phyloP scores from a whole-genome alignment of 1,140 invertebrate species.

The Nasonia vitripennis region DNA sequence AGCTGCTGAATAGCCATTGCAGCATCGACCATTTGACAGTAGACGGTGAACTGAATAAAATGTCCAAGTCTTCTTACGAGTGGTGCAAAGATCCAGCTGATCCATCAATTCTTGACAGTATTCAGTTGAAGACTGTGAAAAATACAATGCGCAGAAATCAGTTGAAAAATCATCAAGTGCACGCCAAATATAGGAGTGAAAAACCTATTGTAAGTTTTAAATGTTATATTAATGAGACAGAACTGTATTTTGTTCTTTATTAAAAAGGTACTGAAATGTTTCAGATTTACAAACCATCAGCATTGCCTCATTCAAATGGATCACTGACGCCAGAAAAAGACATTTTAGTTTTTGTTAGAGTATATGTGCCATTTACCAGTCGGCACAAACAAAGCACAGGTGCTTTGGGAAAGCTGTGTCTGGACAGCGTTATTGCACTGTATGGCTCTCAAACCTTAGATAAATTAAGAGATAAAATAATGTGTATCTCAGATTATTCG shows the following conservation, averaged over 20 bases:
- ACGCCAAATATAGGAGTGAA: slow-evolving; percentile 47
- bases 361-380: slow-evolving; percentile 47
- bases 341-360: slow-evolving; percentile 42
- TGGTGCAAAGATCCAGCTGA: slow-evolving; percentile 46
- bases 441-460: slow-evolving; percentile 79
- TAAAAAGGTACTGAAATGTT: not conserved
- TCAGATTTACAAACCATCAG: slow-evolving; percentile 35
- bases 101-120: slow-evolving; percentile 45
- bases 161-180: slow-evolving; percentile 48
- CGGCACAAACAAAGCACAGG: slow-evolving; percentile 43
- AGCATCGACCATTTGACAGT: slow-evolving; percentile 60
- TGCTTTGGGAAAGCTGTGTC: slow-evolving; percentile 63
- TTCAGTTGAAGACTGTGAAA: slow-evolving; percentile 48
- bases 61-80: slow-evolving; percentile 29
- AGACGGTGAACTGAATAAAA: slow-evolving; percentile 52
- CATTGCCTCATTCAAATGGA: not conserved
- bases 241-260: not conserved
- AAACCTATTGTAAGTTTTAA: slow-evolving; percentile 47
- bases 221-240: not conserved
- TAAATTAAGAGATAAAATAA: slow-evolving; percentile 81
- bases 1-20: slow-evolving; percentile 58
- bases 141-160: slow-evolving; percentile 14
- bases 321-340: slow-evolving; percentile 29
- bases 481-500: slow-evolving; percentile 80
- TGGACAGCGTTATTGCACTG: slow-evolving; percentile 78